A percentile compares a stretch with the other conserved stretches of the same genome.
These are phyloP conservation scores for Pipra filicauda DNA, from an alignment of 2,113 vertebrate species.

Conservation along the genomic window DNA sequence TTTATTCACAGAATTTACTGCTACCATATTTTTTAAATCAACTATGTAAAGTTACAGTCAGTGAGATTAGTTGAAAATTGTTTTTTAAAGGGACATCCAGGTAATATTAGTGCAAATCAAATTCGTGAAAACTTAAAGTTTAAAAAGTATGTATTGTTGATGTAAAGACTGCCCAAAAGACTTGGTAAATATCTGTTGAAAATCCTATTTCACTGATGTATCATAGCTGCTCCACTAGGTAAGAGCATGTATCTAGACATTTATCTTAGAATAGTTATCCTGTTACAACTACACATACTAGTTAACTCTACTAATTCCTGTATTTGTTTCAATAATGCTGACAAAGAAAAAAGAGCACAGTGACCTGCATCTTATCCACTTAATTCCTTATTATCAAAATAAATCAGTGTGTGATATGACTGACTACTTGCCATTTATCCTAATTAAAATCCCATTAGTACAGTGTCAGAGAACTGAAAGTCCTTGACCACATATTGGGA, in stretches of 20 bases:
- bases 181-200: neutral
- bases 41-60: neutral
- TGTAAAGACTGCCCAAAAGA: neutral
- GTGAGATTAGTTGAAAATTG: neutral
- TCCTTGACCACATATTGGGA: neutral
- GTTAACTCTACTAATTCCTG: neutral
- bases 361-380: neutral
- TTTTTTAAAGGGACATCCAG: neutral
- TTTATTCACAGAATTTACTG: neutral
- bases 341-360: neutral
- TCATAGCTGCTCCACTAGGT: neutral
- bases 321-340: neutral
- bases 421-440: slow-evolving; percentile 33
- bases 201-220: neutral
- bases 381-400: neutral
- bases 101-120: neutral
- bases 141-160: neutral
- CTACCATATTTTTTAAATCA: neutral
- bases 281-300: neutral
- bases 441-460: slow-evolving; percentile 51
- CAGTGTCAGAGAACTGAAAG: neutral
- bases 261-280: neutral
- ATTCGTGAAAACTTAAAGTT: neutral
- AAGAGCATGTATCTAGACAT: neutral
- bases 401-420: neutral